phyloP scores from a whole-genome alignment of 2,888 invertebrate species.

The Cerceris ruficornis region DNA sequence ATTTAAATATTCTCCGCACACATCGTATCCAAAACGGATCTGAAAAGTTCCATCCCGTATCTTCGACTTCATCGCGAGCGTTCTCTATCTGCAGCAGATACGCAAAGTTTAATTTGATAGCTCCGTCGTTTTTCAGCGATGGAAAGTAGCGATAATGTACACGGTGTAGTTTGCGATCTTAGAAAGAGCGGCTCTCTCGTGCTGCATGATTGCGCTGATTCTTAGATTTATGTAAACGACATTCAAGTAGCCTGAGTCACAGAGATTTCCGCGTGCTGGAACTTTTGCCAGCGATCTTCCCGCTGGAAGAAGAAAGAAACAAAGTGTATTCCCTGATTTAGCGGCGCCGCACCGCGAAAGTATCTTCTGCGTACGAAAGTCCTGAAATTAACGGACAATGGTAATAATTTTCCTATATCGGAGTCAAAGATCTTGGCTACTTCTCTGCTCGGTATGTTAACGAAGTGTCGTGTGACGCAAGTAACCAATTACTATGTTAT shows the following conservation, averaged over 20 bases:
- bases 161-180: not conserved
- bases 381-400: too few species aligned
- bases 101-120: slow-evolving; percentile 46
- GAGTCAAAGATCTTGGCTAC: not conserved
- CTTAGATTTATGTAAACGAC: not conserved
- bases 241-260: not conserved
- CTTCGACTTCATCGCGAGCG: not conserved
- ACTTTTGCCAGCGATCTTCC: not conserved
- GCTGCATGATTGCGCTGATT: slow-evolving; percentile 8
- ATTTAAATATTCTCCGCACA: not conserved
- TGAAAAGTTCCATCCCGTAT: not conserved
- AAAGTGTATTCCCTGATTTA: too few species aligned
- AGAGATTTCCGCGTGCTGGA: not conserved
- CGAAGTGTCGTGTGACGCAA: not conserved
- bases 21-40: not conserved
- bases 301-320: not conserved
- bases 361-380: too few species aligned
- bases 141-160: slow-evolving; percentile 32
- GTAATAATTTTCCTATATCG: not conserved
- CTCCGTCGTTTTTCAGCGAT: slow-evolving; percentile 32
- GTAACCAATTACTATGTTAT: slow-evolving; percentile 5
- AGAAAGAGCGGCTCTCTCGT: slow-evolving; percentile 20
- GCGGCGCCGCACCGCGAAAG: too few species aligned
- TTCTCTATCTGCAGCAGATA: slow-evolving; percentile 25
- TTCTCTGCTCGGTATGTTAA: not conserved